A percentile compares a stretch with the other conserved stretches of the same genome.
Conservation (phyloP, 2,797 vertebrate species). For the Danio albolineatus region DNA sequence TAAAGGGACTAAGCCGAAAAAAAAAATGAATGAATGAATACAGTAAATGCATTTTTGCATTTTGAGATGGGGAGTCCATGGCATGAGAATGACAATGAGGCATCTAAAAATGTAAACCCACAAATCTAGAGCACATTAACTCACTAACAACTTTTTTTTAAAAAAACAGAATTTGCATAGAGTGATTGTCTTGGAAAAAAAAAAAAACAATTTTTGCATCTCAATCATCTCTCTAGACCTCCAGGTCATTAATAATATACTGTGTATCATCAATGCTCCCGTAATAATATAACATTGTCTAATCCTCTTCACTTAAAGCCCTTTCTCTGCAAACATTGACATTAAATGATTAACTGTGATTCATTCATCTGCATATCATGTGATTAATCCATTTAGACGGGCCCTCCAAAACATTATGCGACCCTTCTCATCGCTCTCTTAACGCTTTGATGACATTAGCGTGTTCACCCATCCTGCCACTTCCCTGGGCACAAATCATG, state of each 20-base stretch:
- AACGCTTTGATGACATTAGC: conserved; percentile 29
- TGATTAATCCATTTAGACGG: not conserved
- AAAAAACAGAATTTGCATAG: not conserved
- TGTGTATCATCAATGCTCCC: not conserved
- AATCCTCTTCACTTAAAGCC: not conserved
- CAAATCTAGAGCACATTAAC: not conserved
- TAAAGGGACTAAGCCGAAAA: too few species aligned
- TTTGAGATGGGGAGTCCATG: too few species aligned
- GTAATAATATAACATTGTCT: not conserved
- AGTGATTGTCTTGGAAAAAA: not conserved
- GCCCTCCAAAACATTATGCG: not conserved
- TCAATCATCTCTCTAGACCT: too few species aligned
- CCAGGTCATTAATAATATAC: not conserved
- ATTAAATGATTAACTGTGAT: not conserved
- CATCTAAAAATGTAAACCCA: too few species aligned
- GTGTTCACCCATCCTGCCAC: conserved; percentile 6
- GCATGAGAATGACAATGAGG: too few species aligned
- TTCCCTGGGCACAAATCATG: conserved; percentile 25
- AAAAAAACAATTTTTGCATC: not conserved
- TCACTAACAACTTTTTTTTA: not conserved
- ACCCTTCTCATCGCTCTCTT: conserved; percentile 14
- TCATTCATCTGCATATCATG: not conserved
- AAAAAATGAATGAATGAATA: too few species aligned
- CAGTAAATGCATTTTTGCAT: too few species aligned
- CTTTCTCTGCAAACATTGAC: not conserved